Evolutionary conservation across 1,140 invertebrate species (phyloP).

Genomic region (Trichonephila clavipes): DNA sequence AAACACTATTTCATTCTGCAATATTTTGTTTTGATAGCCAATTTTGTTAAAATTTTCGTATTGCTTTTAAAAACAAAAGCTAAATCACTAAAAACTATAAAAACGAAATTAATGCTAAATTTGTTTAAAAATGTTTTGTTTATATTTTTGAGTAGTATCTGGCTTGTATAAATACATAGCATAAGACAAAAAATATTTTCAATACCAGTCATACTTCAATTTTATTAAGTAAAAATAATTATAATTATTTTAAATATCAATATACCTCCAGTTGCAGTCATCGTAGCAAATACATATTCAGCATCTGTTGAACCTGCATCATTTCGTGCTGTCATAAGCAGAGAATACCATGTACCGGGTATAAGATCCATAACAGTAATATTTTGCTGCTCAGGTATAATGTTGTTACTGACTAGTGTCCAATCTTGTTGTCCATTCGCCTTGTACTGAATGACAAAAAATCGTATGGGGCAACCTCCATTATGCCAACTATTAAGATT

Average conservation of each 20-base stretch:
- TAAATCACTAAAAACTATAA: too few relatives aligned
- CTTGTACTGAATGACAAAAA: conserved; percentile 83
- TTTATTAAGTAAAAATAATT: background rate
- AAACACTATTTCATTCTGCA: too few relatives aligned
- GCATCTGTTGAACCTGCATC: conserved; percentile 96
- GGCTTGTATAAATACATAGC: too few relatives aligned
- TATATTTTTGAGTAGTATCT: too few relatives aligned
- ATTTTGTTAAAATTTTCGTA: too few relatives aligned
- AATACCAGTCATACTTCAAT: background rate
- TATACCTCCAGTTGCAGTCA: conserved; percentile 89
- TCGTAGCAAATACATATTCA: conserved; percentile 96
- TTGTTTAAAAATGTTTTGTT: too few relatives aligned
- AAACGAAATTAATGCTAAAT: too few relatives aligned
- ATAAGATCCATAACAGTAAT: conserved; percentile 79
- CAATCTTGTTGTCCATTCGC: conserved; percentile 82
- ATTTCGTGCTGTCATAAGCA: conserved; percentile 95
- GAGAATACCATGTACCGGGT: conserved; percentile 80
- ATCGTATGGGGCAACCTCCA: conserved; percentile 83
- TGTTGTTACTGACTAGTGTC: conserved; percentile 80
- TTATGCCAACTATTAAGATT: conserved; percentile 83
- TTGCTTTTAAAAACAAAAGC: too few relatives aligned
- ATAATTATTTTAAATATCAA: too few relatives aligned
- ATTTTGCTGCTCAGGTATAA: conserved; percentile 77
- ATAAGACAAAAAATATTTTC: too few relatives aligned
- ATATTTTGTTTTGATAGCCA: too few relatives aligned